These are phyloP conservation scores for Folsomia manolachei DNA, from an alignment of 2,888 invertebrate species.

Conservation along the genomic window DNA sequence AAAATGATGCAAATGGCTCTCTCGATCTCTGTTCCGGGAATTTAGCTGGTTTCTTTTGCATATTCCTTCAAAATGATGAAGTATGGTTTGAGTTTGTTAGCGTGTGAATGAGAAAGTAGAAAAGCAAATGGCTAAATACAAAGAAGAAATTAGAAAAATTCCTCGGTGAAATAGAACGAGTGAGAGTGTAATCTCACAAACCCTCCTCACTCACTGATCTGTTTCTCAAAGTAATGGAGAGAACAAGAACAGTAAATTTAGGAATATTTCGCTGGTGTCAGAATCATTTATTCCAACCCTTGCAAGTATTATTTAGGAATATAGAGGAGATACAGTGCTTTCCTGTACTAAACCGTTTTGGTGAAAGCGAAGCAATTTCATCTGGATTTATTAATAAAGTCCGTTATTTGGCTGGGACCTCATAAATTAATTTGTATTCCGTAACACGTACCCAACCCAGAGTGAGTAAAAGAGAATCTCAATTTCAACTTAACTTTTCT, in stretches of 20 bases:
- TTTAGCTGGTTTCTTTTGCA: not conserved
- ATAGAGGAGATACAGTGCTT: constrained; percentile 1
- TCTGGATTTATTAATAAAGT: constrained; percentile 15
- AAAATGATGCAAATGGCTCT: constrained; percentile 4
- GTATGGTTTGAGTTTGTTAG: not conserved
- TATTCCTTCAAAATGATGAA: not conserved
- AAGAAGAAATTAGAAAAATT: constrained; percentile 24
- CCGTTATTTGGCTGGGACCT: not conserved
- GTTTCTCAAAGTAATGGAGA: not conserved
- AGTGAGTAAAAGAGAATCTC: not conserved
- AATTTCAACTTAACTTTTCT: not conserved
- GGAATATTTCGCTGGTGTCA: constrained; percentile 11
- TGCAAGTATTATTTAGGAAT: not conserved
- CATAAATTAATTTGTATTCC: constrained; percentile 12
- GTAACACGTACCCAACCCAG: too few relatives aligned
- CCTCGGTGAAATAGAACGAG: constrained; percentile 3
- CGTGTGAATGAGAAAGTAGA: constrained; percentile 4
- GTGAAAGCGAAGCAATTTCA: not conserved
- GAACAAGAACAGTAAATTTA: constrained; percentile 6
- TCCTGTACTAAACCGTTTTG: not conserved
- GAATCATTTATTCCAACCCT: not conserved
- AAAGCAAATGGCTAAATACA: constrained; percentile 18
- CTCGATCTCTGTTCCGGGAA: not conserved
- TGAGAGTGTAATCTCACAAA: not conserved
- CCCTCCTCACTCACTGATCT: not conserved